These are phyloP conservation scores for Matsumyia berberina DNA, from an alignment of 2,888 invertebrate species.

Conservation along the genomic window DNA sequence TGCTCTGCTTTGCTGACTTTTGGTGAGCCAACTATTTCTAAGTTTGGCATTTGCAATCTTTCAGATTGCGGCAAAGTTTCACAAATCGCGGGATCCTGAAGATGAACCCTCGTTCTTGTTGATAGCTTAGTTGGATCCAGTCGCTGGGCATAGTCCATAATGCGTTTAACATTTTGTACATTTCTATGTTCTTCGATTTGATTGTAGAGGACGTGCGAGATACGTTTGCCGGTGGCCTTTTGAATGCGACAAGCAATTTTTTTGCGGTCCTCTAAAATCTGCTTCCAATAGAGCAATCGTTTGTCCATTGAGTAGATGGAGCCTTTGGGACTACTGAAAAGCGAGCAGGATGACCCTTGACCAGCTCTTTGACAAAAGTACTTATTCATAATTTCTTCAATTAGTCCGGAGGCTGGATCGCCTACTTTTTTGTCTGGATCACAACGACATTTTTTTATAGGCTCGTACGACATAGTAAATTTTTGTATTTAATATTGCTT, in stretches of 20 bases:
- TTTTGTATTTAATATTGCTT: not conserved
- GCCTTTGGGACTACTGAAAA: conserved; percentile 34
- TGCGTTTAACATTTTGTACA: conserved; percentile 49
- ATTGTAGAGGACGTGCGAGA: conserved; percentile 57
- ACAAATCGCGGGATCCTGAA: conserved; percentile 14
- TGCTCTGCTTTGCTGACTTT: conserved; percentile 33
- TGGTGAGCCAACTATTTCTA: conserved; percentile 55
- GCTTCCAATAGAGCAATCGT: conserved; percentile 29
- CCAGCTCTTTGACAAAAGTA: conserved; percentile 45
- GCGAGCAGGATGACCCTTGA: conserved; percentile 47
- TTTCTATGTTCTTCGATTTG: conserved; percentile 51
- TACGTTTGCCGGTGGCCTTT: conserved; percentile 42
- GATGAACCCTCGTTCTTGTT: not conserved
- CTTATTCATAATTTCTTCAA: conserved; percentile 62
- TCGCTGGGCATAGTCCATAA: conserved; percentile 44
- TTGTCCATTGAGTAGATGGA: conserved; percentile 54
- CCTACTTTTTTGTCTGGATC: too few species aligned
- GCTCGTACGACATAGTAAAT: not conserved
- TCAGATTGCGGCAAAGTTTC: conserved; percentile 45
- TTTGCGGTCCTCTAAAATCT: conserved; percentile 53
- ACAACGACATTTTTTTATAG: not conserved
- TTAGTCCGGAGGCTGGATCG: conserved; percentile 21
- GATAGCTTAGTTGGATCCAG: conserved; percentile 38
- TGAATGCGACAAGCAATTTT: conserved; percentile 52
- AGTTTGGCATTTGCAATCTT: not conserved